Evolutionary conservation across 2,797 vertebrate genomes (phyloP).

Genomic region (Pteronotus mesoamericanus): DNA sequence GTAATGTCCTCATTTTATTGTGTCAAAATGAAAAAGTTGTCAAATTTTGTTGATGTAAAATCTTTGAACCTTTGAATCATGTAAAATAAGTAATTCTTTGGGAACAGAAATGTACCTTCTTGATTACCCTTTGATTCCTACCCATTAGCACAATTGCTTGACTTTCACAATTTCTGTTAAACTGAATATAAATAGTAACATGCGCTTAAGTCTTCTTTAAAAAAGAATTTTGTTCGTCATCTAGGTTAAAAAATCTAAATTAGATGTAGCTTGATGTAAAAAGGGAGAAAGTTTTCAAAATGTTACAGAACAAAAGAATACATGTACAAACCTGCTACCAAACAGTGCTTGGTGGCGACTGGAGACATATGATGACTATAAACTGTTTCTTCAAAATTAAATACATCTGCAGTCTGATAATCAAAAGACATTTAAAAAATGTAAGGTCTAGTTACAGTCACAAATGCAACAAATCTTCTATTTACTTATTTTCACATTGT

Average conservation of each 20-base stretch:
- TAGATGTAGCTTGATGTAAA: too few species aligned
- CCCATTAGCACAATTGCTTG: neutral
- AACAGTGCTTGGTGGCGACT: conserved; percentile 93
- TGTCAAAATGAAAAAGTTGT: conserved; percentile 2
- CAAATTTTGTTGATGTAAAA: conserved; percentile 30
- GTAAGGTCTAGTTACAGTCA: neutral
- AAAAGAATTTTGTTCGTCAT: neutral
- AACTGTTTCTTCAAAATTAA: conserved; percentile 93
- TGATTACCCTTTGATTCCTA: neutral
- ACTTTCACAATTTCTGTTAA: neutral
- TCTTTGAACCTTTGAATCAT: neutral
- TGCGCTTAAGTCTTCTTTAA: neutral
- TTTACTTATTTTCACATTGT: neutral
- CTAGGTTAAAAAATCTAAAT: conserved; percentile 8
- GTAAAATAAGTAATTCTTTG: neutral
- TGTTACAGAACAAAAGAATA: neutral
- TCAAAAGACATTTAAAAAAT: conserved; percentile 65
- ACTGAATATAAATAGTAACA: neutral
- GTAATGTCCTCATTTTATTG: conserved; percentile 7
- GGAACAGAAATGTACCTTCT: neutral
- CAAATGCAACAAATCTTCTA: conserved; percentile 5
- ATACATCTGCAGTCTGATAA: conserved; percentile 90
- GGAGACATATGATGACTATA: conserved; percentile 98
- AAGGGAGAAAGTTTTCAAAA: neutral
- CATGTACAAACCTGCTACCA: conserved; percentile 90